Percentiles rank a stretch among this genome's conserved stretches.
These are phyloP conservation scores for Colossoma macropomum DNA, from an alignment of 2,113 vertebrate species.

Conservation along the genomic window DNA sequence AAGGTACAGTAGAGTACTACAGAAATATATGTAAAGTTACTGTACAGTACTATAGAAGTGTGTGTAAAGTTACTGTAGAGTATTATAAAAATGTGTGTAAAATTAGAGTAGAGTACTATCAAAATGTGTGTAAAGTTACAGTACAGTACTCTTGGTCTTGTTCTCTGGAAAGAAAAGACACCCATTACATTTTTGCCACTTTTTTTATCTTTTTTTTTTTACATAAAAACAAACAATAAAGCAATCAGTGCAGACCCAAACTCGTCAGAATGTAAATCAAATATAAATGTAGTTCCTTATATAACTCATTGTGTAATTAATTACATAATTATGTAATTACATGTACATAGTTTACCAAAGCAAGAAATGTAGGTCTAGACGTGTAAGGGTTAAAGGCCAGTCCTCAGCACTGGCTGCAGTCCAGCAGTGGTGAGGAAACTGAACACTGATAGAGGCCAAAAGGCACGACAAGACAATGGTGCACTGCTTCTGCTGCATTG, in stretches of 20 bases:
- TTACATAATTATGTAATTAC: not conserved
- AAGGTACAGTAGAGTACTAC: not conserved
- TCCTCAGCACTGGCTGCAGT: slow-evolving; percentile 6
- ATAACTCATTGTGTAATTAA: no score
- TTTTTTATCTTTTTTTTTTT: no score
- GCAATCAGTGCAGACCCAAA: no score
- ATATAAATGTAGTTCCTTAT: not conserved
- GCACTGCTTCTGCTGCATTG: not conserved
- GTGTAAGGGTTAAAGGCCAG: not conserved
- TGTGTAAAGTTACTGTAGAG: not conserved
- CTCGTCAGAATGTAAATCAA: no score
- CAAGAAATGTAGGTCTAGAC: not conserved
- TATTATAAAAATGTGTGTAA: not conserved
- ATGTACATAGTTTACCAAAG: no score
- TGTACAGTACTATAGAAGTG: not conserved
- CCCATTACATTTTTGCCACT: no score
- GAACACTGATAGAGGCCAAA: slow-evolving; percentile 19
- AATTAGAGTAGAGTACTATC: not conserved
- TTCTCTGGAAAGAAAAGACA: no score
- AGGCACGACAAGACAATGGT: slow-evolving; percentile 32
- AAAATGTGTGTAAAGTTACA: not conserved
- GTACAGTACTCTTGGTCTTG: no score
- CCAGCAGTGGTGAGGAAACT: not conserved
- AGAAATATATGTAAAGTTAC: not conserved
- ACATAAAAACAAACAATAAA: no score